Evolutionary conservation across 1,140 invertebrate species (phyloP).

Genomic region (Eurytemora carolleeae): DNA sequence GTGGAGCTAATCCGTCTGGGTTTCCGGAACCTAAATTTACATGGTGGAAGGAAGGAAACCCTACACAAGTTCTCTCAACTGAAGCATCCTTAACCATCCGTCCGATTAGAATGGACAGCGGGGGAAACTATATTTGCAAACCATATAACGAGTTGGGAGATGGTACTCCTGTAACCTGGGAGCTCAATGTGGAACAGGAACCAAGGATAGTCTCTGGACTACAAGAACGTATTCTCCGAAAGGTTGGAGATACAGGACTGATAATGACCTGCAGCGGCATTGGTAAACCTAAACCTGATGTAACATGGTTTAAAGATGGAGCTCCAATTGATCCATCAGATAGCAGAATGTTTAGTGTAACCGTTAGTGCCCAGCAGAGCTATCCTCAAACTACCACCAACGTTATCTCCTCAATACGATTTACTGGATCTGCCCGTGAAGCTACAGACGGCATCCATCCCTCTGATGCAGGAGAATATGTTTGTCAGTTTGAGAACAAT

Average conservation of each 20-base stretch:
- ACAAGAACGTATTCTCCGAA: conserved; percentile 52
- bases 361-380: conserved; percentile 45
- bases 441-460: conserved; percentile 56
- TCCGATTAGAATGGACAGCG: conserved; percentile 36
- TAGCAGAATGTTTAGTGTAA: conserved; percentile 41
- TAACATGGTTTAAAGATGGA: conserved; percentile 69
- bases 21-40: conserved; percentile 64
- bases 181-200: conserved; percentile 62
- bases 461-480: conserved; percentile 61
- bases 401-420: conserved; percentile 59
- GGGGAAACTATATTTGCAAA: conserved; percentile 71
- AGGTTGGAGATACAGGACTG: conserved; percentile 55
- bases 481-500: conserved; percentile 69
- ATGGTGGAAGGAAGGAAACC: conserved; percentile 50
- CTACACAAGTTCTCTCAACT: conserved; percentile 40
- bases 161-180: conserved; percentile 55
- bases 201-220: conserved; percentile 59
- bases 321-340: conserved; percentile 18
- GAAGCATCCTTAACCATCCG: conserved; percentile 59
- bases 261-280: conserved; percentile 57
- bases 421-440: conserved; percentile 44
- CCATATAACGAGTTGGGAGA: conserved; percentile 71
- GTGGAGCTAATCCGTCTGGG: conserved; percentile 60
- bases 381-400: conserved; percentile 46
- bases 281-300: conserved; percentile 63